Percentiles rank a stretch among this genome's conserved stretches.
Evolutionary conservation across 2,113 vertebrate species (phyloP).

Genomic region (Cercocebus atys): DNA sequence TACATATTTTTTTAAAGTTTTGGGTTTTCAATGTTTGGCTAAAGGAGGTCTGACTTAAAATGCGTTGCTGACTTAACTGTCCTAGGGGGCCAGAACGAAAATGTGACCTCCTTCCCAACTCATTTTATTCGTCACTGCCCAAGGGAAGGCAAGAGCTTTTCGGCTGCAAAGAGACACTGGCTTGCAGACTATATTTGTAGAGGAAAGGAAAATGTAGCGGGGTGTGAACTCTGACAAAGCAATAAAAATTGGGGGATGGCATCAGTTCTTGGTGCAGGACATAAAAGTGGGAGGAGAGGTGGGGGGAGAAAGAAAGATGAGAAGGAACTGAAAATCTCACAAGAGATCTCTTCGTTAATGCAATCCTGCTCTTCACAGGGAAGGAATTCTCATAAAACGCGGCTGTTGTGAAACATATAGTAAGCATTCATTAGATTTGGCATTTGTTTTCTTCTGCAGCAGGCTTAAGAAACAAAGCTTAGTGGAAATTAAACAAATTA

Average conservation of each 20-base stretch:
- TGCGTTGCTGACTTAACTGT: conserved; percentile 31
- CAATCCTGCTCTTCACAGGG: background rate
- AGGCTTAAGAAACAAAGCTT: background rate
- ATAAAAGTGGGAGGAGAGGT: background rate
- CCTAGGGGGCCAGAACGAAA: background rate
- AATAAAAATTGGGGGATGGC: background rate
- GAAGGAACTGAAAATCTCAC: background rate
- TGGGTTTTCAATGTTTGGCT: conserved; percentile 13
- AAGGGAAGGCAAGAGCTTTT: background rate
- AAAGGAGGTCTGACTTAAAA: background rate
- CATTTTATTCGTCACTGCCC: background rate
- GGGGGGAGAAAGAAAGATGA: background rate
- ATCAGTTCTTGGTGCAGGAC: background rate
- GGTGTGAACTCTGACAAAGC: background rate
- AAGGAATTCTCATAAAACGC: background rate
- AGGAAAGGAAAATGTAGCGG: background rate
- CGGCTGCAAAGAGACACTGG: background rate
- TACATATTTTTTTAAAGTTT: conserved; percentile 3
- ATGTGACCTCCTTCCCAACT: background rate
- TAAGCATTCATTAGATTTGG: background rate
- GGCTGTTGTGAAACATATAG: background rate
- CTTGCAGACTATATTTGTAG: background rate
- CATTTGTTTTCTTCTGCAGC: background rate
- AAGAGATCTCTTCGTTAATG: background rate
- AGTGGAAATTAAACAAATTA: conserved; percentile 13